phyloP scores from a whole-genome alignment of 2,797 vertebrate species.

The Aphelocoma californica region DNA sequence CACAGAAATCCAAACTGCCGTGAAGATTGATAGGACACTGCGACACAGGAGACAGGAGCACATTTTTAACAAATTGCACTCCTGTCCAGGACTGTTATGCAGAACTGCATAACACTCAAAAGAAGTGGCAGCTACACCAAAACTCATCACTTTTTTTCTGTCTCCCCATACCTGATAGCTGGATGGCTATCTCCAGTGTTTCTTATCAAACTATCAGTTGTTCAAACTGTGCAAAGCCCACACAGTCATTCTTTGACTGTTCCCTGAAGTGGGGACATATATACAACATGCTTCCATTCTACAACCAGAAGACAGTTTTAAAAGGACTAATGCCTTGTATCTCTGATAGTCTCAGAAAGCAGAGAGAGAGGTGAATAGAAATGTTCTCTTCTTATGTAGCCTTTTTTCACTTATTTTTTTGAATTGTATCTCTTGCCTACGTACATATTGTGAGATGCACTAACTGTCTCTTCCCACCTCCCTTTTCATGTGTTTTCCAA shows the following conservation, averaged over 20 bases:
- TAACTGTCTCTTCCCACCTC: rapidly evolving
- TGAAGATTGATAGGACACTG: not conserved
- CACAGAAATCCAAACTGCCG: not conserved
- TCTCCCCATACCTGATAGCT: not conserved
- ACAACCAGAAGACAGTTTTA: not conserved
- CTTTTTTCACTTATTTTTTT: not conserved
- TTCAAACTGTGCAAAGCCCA: not conserved
- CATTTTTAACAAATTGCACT: slow-evolving; percentile 22
- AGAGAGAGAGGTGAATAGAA: not conserved
- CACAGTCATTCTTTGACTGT: not conserved
- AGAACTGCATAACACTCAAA: not conserved
- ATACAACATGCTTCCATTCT: not conserved
- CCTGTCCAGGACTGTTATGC: not conserved
- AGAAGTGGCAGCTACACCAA: not conserved
- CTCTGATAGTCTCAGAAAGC: not conserved
- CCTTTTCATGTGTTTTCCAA: not conserved
- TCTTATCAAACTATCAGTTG: not conserved
- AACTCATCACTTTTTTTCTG: not conserved
- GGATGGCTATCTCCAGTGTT: not conserved
- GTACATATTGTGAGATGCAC: not conserved
- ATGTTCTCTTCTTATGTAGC: not conserved
- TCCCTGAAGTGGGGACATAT: not conserved
- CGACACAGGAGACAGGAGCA: not conserved
- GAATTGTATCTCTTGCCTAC: not conserved
- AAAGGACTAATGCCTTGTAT: not conserved